Percentiles rank a stretch among this genome's conserved stretches.
phyloP scores from a whole-genome alignment of 2,113 vertebrate species.

The Cyprinus carpio region DNA sequence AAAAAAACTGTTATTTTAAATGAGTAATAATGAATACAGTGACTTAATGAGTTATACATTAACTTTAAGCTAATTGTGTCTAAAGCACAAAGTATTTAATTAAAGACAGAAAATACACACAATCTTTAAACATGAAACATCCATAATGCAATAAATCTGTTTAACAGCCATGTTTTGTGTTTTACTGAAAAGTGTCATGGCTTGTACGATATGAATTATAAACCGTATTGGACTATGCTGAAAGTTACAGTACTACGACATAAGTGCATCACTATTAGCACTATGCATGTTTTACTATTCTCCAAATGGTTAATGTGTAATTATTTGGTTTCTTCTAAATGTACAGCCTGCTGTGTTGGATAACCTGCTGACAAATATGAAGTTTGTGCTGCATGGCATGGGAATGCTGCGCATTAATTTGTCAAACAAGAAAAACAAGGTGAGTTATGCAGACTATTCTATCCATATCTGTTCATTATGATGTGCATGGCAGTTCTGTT shows the following conservation, averaged over 20 bases:
- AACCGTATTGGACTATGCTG: neutral
- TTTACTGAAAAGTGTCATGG: neutral
- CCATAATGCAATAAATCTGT: neutral
- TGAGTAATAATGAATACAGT: neutral
- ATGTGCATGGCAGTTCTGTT: neutral
- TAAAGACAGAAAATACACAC: too few species aligned
- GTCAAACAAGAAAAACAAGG: constrained; percentile 73
- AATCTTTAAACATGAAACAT: neutral
- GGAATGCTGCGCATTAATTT: constrained; percentile 75
- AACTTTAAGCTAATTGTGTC: neutral
- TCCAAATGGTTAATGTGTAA: neutral
- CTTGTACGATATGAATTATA: neutral
- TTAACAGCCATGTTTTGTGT: neutral
- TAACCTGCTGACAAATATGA: constrained; percentile 77
- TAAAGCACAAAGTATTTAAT: too few species aligned
- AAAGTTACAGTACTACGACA: neutral
- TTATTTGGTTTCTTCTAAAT: neutral
- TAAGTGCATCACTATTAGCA: neutral
- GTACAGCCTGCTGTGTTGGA: constrained; percentile 72
- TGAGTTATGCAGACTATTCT: constrained; percentile 35
- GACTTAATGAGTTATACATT: neutral
- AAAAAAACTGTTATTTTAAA: neutral
- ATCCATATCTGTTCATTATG: neutral
- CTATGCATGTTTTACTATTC: neutral
- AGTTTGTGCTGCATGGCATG: constrained; percentile 77